Percentiles rank a stretch among this genome's conserved stretches.
Evolutionary conservation across 2,797 vertebrate species (phyloP).

Genomic region (Lithobates pipiens): DNA sequence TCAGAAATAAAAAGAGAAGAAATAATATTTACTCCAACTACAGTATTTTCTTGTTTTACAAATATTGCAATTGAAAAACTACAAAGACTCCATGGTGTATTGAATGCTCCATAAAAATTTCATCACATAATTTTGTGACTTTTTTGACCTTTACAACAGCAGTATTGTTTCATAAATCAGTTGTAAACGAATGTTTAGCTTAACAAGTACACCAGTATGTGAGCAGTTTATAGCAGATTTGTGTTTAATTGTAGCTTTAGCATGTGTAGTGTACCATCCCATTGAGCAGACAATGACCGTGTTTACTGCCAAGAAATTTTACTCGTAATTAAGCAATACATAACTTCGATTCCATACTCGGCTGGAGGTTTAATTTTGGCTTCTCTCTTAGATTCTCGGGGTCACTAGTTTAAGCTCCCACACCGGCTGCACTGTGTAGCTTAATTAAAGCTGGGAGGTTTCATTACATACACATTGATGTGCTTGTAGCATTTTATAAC

Average conservation of each 20-base stretch:
- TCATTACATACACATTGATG: conserved; percentile 30
- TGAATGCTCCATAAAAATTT: conserved; percentile 13
- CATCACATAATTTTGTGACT: conserved; percentile 39
- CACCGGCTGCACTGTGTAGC: conserved; percentile 39
- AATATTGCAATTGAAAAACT: not conserved
- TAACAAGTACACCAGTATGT: conserved; percentile 35
- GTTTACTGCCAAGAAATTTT: conserved; percentile 58
- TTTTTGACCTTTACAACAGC: conserved; percentile 52
- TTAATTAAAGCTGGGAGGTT: conserved; percentile 49
- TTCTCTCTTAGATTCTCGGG: conserved; percentile 48
- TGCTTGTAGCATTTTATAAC: conserved; percentile 45
- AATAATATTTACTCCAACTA: not conserved
- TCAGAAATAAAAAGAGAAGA: not conserved
- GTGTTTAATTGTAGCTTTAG: conserved; percentile 49
- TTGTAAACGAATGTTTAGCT: conserved; percentile 40
- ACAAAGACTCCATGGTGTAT: not conserved
- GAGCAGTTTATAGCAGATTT: conserved; percentile 51
- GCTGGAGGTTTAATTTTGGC: conserved; percentile 53
- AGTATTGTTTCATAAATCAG: conserved; percentile 45
- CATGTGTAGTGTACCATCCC: conserved; percentile 52
- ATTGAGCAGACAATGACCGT: conserved; percentile 52
- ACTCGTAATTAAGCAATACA: conserved; percentile 60
- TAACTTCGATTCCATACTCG: conserved; percentile 59
- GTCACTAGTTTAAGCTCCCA: conserved; percentile 60
- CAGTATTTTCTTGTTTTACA: not conserved